Conservation (phyloP, 2,113 vertebrate genomes). For the Coryphaenoides rupestris region DNA sequence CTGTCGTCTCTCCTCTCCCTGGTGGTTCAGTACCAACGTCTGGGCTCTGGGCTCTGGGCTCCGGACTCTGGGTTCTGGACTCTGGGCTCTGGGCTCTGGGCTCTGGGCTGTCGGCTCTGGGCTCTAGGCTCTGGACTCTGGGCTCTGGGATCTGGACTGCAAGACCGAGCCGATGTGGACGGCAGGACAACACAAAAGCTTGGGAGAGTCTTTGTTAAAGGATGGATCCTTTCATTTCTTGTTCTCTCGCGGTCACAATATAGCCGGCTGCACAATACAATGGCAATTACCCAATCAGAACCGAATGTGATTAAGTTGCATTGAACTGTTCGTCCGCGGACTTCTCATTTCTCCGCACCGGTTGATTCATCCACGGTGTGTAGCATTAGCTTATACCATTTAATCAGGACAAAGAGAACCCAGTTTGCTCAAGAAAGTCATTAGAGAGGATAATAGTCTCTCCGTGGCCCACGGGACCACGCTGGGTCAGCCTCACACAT, state of each 20-base stretch:
- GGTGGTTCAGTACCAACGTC: too few species aligned
- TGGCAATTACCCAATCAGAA: slow-evolving; percentile 16
- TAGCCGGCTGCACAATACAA: slow-evolving; percentile 18
- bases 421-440: slow-evolving; percentile 41
- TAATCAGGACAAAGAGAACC: slow-evolving; percentile 40
- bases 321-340: slow-evolving; percentile 34
- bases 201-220: too few species aligned
- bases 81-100: too few species aligned
- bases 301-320: slow-evolving; percentile 35
- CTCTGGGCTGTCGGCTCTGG: too few species aligned
- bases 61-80: too few species aligned
- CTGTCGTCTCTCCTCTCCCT: too few species aligned
- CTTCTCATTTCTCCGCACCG: slow-evolving; percentile 32
- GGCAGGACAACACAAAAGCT: too few species aligned
- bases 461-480: slow-evolving; percentile 6
- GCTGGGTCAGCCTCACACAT: not conserved
- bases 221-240: too few species aligned
- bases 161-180: too few species aligned
- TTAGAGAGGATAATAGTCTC: slow-evolving; percentile 50
- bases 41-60: too few species aligned
- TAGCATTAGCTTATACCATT: slow-evolving; percentile 44
- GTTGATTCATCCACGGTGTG: slow-evolving; percentile 41
- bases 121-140: too few species aligned
- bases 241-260: not conserved
- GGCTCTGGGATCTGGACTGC: too few species aligned